Conservation (phyloP, 64 coral and sea anemone species). For the Actinia equina region DNA sequence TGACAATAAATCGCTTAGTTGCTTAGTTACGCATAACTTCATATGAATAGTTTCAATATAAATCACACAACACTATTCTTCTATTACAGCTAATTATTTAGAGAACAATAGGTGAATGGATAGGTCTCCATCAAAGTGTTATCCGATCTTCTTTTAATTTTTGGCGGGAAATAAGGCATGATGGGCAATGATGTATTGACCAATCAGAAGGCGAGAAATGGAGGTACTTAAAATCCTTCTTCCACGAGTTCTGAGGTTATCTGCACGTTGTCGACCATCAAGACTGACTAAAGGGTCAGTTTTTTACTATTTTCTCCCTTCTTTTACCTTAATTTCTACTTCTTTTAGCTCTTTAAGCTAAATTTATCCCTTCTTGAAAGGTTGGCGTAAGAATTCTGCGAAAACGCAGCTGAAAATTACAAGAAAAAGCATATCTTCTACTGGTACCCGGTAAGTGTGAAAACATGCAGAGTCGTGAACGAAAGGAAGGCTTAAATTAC, state of each 20-base stretch:
- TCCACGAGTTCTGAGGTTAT: background rate
- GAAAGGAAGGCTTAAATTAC: background rate
- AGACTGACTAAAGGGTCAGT: background rate
- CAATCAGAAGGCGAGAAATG: background rate
- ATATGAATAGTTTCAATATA: background rate
- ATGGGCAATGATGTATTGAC: background rate
- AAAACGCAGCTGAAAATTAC: background rate
- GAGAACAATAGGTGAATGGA: background rate
- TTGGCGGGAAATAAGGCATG: conserved; percentile 19
- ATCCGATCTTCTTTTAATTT: conserved; percentile 5
- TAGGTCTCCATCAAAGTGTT: background rate
- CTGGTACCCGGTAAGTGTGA: background rate
- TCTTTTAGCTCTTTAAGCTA: background rate
- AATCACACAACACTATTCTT: background rate
- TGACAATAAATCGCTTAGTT: background rate
- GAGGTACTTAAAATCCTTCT: background rate
- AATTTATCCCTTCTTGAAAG: background rate
- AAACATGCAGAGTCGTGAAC: background rate
- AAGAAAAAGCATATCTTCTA: background rate
- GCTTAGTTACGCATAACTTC: background rate
- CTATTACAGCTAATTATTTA: background rate
- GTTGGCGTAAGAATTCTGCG: background rate
- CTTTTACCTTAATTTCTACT: background rate
- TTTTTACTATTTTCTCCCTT: background rate
- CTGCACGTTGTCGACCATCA: background rate